Base-by-base conservation (phyloP, 2,888 invertebrate species). In the Torymus auratus region DNA sequence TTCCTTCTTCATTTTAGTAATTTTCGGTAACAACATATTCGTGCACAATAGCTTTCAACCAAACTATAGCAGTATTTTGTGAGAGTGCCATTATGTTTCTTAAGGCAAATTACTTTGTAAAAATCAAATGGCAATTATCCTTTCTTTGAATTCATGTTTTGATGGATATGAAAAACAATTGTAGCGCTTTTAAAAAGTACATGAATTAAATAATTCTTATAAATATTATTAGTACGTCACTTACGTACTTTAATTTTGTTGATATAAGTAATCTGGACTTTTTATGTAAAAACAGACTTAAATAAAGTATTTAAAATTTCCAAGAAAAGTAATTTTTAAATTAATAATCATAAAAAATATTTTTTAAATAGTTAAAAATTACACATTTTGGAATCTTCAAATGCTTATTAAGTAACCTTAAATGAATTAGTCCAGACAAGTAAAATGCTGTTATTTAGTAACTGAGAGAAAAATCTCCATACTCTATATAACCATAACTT, bases 381-480 rank as follows among this genome's bases (percentile, higher is more conserved):
- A 64, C n/a, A 13, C 7, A 53, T 62, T 70, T 53, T 60, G 71
- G 52, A 73, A 73, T 13, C 65, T 81, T 73, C 20, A 58, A 68
- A 55, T 74, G 15, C 64, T 52, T 3, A 55, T 14, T 23, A 23
- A 15, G n/a, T n/a, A n/a, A n/a, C 64, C 52, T 72, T 56, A 50
- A 60, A 65, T 60, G 70, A 53, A 41, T 55, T 68, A 17, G 64
- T 68, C 67, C 69, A 68, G 17, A 60, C 53, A 64, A 52, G 70
- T 78, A 82, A 78, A 82, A 82, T 78, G 75, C 71, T 74, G n/a
- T 73, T 69, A 73, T n/a, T 62, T 72, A 72, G 60, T 71, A 70
- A 65, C 20, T 60, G 50, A 69, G 70, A 78, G 62, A 11, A 75
- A 15, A 61, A 41, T 41, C 41, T 67, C 56, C 14, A 52, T 61